Evolutionary conservation across 2,888 invertebrate genomes (phyloP).

Genomic region (Stenodema calcarata): DNA sequence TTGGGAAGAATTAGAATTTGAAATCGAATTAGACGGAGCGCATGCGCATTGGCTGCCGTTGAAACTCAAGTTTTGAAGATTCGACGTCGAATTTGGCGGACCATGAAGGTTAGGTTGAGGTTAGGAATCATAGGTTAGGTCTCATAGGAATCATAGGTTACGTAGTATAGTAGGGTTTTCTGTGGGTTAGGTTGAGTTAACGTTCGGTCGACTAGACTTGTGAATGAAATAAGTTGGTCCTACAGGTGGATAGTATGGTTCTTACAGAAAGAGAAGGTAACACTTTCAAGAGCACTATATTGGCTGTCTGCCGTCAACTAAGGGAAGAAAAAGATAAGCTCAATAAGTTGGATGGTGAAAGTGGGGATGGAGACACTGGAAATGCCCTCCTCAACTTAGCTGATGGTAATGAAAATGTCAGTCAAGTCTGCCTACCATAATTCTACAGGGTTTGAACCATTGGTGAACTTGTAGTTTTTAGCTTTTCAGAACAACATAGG

Average conservation of each 20-base stretch:
- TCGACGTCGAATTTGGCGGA: too few species aligned
- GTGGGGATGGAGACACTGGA: slow-evolving; percentile 74
- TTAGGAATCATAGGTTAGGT: too few species aligned
- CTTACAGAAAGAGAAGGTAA: slow-evolving; percentile 54
- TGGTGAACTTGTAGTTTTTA: neutral
- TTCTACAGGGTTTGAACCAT: too few species aligned
- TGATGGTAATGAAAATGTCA: neutral
- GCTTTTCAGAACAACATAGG: slow-evolving; percentile 27
- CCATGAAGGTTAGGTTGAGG: too few species aligned
- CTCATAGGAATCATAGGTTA: too few species aligned
- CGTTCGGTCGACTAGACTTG: too few species aligned
- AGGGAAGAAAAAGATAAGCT: slow-evolving; percentile 67
- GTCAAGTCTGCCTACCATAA: neutral
- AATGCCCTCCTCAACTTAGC: slow-evolving; percentile 61
- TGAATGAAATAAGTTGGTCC: neutral
- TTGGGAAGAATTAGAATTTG: too few species aligned
- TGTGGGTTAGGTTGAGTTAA: too few species aligned
- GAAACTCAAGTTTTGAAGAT: too few species aligned
- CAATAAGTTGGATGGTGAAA: slow-evolving; percentile 68
- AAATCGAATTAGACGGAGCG: too few species aligned
- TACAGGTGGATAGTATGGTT: slow-evolving; percentile 41
- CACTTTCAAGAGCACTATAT: slow-evolving; percentile 62
- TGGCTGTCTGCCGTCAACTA: slow-evolving; percentile 66
- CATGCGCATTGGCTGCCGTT: too few species aligned
- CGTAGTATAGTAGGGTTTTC: too few species aligned